phyloP scores from a whole-genome alignment of 1,140 invertebrate genomes.

The Drosophila willistoni region DNA sequence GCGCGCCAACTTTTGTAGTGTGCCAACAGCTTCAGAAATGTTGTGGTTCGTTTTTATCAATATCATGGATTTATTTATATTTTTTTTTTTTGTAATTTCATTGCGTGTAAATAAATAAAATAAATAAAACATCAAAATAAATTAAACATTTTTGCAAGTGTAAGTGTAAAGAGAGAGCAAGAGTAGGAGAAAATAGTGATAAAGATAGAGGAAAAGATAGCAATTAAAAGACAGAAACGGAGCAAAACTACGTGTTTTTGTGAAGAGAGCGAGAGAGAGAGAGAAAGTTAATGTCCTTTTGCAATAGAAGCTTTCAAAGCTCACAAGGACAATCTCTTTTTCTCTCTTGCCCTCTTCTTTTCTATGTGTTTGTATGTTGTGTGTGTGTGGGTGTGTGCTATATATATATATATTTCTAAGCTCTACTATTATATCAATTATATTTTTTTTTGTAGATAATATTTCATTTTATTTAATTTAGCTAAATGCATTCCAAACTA shows the following conservation, averaged over 20 bases:
- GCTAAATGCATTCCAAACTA: conserved; percentile 78
- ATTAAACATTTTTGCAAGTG: conserved; percentile 42
- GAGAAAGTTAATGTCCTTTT: neutral
- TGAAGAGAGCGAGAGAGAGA: neutral
- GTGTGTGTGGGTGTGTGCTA: conserved; percentile 28
- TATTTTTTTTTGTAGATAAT: conserved; percentile 58
- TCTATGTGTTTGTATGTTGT: conserved; percentile 14
- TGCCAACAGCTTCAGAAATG: conserved; percentile 71
- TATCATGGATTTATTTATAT: conserved; percentile 35
- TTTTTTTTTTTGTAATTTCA: conserved; percentile 37
- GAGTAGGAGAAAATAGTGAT: neutral
- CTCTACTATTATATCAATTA: conserved; percentile 52
- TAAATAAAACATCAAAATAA: conserved; percentile 71
- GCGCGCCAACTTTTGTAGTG: conserved; percentile 82
- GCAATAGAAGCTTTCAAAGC: conserved; percentile 6
- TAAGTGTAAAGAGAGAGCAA: conserved; percentile 11
- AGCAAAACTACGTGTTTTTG: conserved; percentile 3
- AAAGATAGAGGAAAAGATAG: conserved; percentile 27
- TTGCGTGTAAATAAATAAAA: conserved; percentile 78
- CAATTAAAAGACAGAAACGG: conserved; percentile 3
- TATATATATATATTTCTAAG: conserved; percentile 41
- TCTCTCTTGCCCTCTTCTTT: neutral
- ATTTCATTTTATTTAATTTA: conserved; percentile 59
- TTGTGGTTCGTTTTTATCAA: conserved; percentile 35
- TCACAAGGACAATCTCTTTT: neutral